phyloP scores from a whole-genome alignment of 2,113 vertebrate species.

The Laterallus jamaicensis region DNA sequence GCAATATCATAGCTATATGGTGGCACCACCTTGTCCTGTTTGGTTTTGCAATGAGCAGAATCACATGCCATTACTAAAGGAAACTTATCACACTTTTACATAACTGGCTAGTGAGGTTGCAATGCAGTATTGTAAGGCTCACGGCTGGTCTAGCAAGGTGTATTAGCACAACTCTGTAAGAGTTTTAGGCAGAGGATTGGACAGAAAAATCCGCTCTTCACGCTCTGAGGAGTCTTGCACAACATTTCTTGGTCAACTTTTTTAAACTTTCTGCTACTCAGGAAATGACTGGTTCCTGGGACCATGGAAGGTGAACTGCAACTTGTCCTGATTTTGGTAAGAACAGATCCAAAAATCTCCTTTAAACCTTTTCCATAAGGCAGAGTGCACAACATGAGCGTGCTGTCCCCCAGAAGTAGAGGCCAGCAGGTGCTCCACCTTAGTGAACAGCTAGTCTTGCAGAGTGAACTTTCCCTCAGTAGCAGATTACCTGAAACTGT shows the following conservation, averaged over 20 bases:
- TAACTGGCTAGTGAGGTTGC: not conserved
- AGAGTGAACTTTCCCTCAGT: not conserved
- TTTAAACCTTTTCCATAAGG: not conserved
- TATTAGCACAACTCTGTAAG: not conserved
- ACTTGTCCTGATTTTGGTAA: not conserved
- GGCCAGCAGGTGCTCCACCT: not conserved
- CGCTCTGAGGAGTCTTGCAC: not conserved
- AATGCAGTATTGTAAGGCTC: not conserved
- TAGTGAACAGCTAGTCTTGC: not conserved
- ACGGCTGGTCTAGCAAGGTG: not conserved
- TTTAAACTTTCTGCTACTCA: not conserved
- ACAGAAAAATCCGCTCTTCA: not conserved
- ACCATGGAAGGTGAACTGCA: not conserved
- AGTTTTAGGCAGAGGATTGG: not conserved
- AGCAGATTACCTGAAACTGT: not conserved
- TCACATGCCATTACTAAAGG: not conserved
- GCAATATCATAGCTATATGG: not conserved
- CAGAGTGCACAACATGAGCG: not conserved
- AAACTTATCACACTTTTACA: not conserved
- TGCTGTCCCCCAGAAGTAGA: not conserved
- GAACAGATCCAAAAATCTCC: not conserved
- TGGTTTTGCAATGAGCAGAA: not conserved
- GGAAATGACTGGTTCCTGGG: not conserved
- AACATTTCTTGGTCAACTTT: not conserved
- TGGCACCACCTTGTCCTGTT: not conserved